Conservation (phyloP, 2,797 vertebrate genomes). For the Sebastes nivosus region DNA sequence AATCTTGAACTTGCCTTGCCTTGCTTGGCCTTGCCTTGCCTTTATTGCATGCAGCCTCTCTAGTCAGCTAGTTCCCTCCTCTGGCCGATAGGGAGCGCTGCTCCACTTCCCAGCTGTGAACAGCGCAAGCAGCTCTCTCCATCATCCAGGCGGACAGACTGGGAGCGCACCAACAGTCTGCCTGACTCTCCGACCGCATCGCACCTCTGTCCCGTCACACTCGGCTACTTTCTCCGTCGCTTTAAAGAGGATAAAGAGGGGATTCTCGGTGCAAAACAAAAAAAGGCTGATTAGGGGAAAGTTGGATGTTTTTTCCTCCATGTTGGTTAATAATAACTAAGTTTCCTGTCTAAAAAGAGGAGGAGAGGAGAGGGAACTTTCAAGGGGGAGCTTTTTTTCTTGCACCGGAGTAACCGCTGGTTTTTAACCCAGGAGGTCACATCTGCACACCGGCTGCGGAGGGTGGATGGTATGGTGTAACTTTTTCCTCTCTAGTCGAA, state of each 20-base stretch:
- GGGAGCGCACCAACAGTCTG: constrained; percentile 62
- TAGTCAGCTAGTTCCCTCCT: background rate
- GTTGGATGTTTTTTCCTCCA: constrained; percentile 33
- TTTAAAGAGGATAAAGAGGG: constrained; percentile 23
- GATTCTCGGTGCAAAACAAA: background rate
- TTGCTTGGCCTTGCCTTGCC: no score
- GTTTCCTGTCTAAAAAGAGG: constrained; percentile 41
- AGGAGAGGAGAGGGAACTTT: constrained; percentile 68
- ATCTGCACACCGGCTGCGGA: constrained; percentile 18
- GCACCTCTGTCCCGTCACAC: constrained; percentile 65
- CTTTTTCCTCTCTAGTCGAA: constrained; percentile 60
- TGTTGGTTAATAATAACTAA: constrained; percentile 46
- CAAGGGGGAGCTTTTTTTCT: constrained; percentile 34
- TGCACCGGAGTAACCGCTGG: constrained; percentile 36
- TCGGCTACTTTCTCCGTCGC: constrained; percentile 21
- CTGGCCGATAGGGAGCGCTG: constrained; percentile 61
- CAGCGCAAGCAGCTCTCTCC: constrained; percentile 16
- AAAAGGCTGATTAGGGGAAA: background rate
- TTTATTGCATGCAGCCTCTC: background rate
- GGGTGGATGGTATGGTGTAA: constrained; percentile 69
- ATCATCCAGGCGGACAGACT: constrained; percentile 35
- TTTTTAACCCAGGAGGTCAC: constrained; percentile 41
- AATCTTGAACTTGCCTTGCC: no score
- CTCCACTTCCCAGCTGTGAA: constrained; percentile 50
- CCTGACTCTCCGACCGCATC: constrained; percentile 54